These are phyloP conservation scores for Anas acuta DNA, from an alignment of 2,797 vertebrate species.

Conservation along the genomic window DNA sequence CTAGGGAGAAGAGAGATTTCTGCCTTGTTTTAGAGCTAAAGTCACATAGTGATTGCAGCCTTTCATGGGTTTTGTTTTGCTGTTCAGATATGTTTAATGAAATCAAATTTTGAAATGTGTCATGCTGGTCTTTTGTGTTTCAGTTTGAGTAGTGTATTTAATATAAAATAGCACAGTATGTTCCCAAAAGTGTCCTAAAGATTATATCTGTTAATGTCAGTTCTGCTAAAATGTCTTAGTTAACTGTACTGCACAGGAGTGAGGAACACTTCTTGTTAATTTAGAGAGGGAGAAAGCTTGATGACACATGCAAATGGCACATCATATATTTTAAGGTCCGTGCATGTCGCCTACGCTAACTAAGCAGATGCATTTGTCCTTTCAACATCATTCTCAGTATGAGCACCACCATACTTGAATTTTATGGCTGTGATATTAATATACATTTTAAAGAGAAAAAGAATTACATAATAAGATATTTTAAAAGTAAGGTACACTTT, in stretches of 20 bases:
- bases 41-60: not conserved
- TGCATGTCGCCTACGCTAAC: constrained; percentile 56
- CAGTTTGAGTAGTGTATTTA: constrained; percentile 19
- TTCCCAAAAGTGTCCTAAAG: constrained; percentile 53
- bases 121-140: constrained; percentile 14
- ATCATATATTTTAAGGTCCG: constrained; percentile 61
- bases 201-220: constrained; percentile 36
- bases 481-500: not conserved
- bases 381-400: constrained; percentile 39
- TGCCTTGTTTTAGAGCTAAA: constrained; percentile 1
- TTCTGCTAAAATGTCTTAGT: constrained; percentile 53
- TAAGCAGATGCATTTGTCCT: constrained; percentile 46
- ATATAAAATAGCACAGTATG: constrained; percentile 25
- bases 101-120: constrained; percentile 5
- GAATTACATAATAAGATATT: not conserved
- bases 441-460: constrained; percentile 28
- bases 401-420: constrained; percentile 3
- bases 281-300: constrained; percentile 60
- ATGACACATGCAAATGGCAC: constrained; percentile 67
- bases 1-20: not conserved
- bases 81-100: not conserved
- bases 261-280: constrained; percentile 65
- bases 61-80: not conserved
- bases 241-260: constrained; percentile 48
- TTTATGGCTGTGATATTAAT: constrained; percentile 43